phyloP scores from a whole-genome alignment of 1,140 invertebrate genomes.

The Galleria mellonella region DNA sequence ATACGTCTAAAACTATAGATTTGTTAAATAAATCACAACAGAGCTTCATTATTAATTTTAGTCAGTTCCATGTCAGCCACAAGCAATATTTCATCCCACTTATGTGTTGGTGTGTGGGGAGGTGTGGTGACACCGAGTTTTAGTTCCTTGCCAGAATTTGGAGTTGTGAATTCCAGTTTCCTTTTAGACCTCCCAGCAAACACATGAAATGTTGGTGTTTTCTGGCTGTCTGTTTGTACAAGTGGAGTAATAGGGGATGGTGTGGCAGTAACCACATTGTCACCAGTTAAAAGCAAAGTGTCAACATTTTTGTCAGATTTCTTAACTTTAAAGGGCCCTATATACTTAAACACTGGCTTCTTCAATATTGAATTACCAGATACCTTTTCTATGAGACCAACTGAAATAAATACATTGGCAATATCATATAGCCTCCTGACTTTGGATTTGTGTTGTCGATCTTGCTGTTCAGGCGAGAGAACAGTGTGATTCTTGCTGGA shows the following conservation, averaged over 20 bases:
- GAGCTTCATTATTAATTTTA: constrained; percentile 64
- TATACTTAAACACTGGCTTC: constrained; percentile 82
- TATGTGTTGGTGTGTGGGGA: constrained; percentile 63
- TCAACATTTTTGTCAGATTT: constrained; percentile 30
- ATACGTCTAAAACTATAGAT: constrained; percentile 20
- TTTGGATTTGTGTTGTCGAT: constrained; percentile 77
- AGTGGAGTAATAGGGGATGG: constrained; percentile 60
- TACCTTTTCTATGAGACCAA: constrained; percentile 80
- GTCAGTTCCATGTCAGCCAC: constrained; percentile 71
- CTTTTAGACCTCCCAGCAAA: constrained; percentile 61
- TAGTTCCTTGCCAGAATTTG: constrained; percentile 29
- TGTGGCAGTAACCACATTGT: constrained; percentile 21
- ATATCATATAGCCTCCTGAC: constrained; percentile 84
- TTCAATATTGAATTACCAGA: constrained; percentile 74
- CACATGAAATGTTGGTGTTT: constrained; percentile 43
- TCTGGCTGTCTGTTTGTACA: constrained; percentile 33
- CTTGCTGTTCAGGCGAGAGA: constrained; percentile 58
- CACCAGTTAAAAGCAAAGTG: no score
- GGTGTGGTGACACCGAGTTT: constrained; percentile 54
- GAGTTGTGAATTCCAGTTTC: constrained; percentile 68
- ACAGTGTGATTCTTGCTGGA: constrained; percentile 41
- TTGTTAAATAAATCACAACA: constrained; percentile 37
- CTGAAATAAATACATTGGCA: constrained; percentile 82
- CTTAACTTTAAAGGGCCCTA: constrained; percentile 74
- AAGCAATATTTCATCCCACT: constrained; percentile 71